Base-by-base conservation (phyloP, 2,113 vertebrate species). In the Lophura nycthemera region DNA sequence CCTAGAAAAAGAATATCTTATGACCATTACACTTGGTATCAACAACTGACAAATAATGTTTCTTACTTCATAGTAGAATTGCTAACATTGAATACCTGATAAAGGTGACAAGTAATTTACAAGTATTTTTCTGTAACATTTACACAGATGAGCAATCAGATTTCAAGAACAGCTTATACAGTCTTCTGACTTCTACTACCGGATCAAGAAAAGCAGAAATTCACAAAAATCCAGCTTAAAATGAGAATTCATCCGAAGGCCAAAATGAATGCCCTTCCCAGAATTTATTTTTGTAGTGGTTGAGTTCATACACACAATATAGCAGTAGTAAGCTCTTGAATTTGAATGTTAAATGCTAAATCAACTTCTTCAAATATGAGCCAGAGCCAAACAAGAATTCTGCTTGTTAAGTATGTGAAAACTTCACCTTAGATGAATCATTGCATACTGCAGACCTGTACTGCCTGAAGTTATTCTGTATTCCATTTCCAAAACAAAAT, bases 341-440 rank as follows among this genome's bases (percentile, higher is more conserved):
- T 92, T 85, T 91, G 72, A 95, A 89, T 64, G n/a, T 47, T 89
- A 71, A 95, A 69, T 36, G 75, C 67, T 93, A 91, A 77, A 89
- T 80, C 69, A 64, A 89, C 56, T 91, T 86, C 52, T 91, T 92
- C 80, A 83, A 95, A 90, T 18, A 86, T 3, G 20, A 95, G 52
- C 61, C 65, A 43, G 61, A 91, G 88, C 65, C 69, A 95, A 88
- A 93, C 61, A 90, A 92, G 83, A 88, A 88, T 88, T 88, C 76
- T 88, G 64, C 81, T 87, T 71, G 36, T 93, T 85, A 91, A 92
- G 64, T 92, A 86, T 40, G 63, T 86, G 88, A 87, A 91, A 97
- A 86, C 79, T 91, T 92, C 89, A 95, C 91, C 91, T 96, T 92
- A 86, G 75, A 95, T 95, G 95, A 95, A 95, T 92, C 96, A 96